Base-by-base conservation (phyloP, 1,140 invertebrate species). In the Polypedilum vanderplanki region DNA sequence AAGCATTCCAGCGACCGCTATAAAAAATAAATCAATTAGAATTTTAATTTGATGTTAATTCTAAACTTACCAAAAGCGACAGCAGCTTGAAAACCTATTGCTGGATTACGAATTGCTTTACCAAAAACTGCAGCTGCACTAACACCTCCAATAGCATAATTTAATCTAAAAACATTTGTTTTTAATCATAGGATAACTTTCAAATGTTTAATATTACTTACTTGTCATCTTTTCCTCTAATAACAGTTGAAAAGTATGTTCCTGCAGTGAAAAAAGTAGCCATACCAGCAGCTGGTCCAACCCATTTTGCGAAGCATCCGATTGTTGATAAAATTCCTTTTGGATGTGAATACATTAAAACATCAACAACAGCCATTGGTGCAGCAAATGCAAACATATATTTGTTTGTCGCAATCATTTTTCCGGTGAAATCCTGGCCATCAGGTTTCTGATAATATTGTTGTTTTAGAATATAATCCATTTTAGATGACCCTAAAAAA, bases 391-490 rank as follows among this genome's bases (percentile, higher is more conserved):
- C n/a, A 0, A 83, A 76, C 0, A 85, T 86, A 78, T 86, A 86
- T 83, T 89, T 90, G 18, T 84, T 83, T 0, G 85, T 83, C n/a
- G 84, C 86, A 75, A 87, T 82, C 24, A 88, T 79, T 82, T 92
- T 91, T 76, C 87, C 83, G 70, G 87, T 81, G 40, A 88, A 85
- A 79, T 90, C 88, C 74, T 88, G 77, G 0, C 90, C 90, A 57
- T 92, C 90, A 0, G 90, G 90, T n/a, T 87, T 84, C 78, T 90
- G 87, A 79, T 88, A 90, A 78, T 91, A 93, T 75, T 80, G 81
- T 40, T 78, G 70, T 33, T 80, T 81, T 46, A 81, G 17, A 15
- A 74, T 12, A 15, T 12, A 57, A n/a, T 57, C 46, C 46, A 57
- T 57, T 57, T 57, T 57, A 3, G 15, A 1, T 57, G 46, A 8